Evolutionary conservation across 2,797 vertebrate genomes (phyloP).

Genomic region (Diglossa cyanea): DNA sequence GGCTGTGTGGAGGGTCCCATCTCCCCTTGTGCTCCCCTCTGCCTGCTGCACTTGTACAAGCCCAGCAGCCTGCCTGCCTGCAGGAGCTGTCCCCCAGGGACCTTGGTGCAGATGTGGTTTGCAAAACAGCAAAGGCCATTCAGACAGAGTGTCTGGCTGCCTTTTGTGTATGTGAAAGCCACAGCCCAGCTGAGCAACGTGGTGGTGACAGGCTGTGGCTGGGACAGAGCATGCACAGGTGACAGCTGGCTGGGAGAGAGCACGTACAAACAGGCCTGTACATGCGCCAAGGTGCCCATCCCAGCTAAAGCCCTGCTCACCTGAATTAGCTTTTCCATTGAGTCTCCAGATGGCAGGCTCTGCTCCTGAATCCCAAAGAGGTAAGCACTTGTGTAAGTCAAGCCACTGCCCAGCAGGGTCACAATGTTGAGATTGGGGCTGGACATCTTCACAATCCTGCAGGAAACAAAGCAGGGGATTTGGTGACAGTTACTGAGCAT

Average conservation of each 20-base stretch:
- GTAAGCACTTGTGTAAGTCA: slow-evolving; percentile 90
- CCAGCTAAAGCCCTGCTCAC: slow-evolving; percentile 65
- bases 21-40: not conserved
- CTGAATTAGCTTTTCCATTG: slow-evolving; percentile 83
- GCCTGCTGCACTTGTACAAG: not conserved
- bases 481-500: not conserved
- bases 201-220: not conserved
- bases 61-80: not conserved
- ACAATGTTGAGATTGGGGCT: slow-evolving; percentile 95
- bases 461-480: slow-evolving; percentile 37
- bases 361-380: slow-evolving; percentile 86
- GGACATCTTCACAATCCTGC: slow-evolving; percentile 98
- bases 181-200: not conserved
- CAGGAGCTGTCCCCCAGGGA: not conserved
- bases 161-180: not conserved
- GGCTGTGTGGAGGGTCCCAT: not conserved
- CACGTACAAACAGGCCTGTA: not conserved
- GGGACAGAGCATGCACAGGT: not conserved
- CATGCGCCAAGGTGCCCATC: fast-evolving
- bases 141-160: not conserved
- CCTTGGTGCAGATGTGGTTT: not conserved
- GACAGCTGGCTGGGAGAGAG: not conserved
- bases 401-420: slow-evolving; percentile 88
- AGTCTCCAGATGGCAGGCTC: slow-evolving; percentile 58
- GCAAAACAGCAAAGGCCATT: not conserved